These are phyloP conservation scores for Tachystola acroxantha DNA, from an alignment of 2,888 invertebrate genomes.

Conservation along the genomic window DNA sequence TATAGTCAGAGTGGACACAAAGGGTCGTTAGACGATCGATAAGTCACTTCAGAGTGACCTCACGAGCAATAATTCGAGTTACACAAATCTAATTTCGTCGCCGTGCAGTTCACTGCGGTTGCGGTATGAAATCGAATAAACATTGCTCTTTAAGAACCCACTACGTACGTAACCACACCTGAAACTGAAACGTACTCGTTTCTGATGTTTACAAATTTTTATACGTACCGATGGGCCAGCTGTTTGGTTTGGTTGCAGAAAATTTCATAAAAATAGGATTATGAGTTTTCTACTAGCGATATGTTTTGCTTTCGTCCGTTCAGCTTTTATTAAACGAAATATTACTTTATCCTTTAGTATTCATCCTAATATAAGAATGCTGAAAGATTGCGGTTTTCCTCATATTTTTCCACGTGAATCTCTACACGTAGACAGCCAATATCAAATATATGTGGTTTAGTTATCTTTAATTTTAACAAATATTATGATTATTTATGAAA, in stretches of 20 bases:
- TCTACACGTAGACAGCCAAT: too few relatives aligned
- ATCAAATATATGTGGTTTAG: too few relatives aligned
- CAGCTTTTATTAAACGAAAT: too few relatives aligned
- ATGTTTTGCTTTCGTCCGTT: too few relatives aligned
- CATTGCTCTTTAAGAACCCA: background rate
- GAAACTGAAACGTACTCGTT: slow-evolving; percentile 4
- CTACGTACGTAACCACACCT: slow-evolving; percentile 5
- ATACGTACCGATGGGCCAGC: background rate
- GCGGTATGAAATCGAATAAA: background rate
- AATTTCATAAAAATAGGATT: too few relatives aligned
- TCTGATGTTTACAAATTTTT: slow-evolving; percentile 9
- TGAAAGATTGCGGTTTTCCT: too few relatives aligned
- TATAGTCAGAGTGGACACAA: slow-evolving; percentile 22
- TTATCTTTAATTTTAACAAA: too few relatives aligned
- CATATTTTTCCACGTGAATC: too few relatives aligned
- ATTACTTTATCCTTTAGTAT: too few relatives aligned
- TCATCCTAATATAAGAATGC: too few relatives aligned
- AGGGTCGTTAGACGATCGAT: slow-evolving; percentile 35
- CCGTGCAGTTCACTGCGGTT: slow-evolving; percentile 9
- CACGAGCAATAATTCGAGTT: slow-evolving; percentile 16
- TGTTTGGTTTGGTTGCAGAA: background rate
- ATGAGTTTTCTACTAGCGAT: too few relatives aligned
- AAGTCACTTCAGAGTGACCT: slow-evolving; percentile 20
- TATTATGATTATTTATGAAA: too few relatives aligned
- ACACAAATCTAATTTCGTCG: slow-evolving; percentile 15